Conservation (phyloP, 1,140 invertebrate genomes). For the Helicoverpa zea region DNA sequence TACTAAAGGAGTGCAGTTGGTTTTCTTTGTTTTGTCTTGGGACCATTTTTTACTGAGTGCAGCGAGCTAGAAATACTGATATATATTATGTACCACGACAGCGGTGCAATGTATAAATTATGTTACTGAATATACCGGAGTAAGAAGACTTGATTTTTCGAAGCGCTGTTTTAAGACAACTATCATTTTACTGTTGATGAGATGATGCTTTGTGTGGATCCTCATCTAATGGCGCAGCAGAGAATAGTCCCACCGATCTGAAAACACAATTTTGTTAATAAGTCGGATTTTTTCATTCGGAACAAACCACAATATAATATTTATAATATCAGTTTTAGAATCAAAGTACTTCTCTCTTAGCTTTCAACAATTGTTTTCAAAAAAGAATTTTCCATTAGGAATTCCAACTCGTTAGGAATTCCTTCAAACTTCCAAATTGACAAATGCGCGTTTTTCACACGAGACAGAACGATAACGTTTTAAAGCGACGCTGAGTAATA, state of each 20-base stretch:
- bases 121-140: neutral
- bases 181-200: too few relatives aligned
- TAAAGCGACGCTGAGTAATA: conserved; percentile 75
- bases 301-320: too few relatives aligned
- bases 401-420: conserved; percentile 35
- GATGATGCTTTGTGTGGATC: too few relatives aligned
- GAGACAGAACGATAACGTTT: conserved; percentile 74
- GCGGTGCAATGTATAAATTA: neutral
- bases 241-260: too few relatives aligned
- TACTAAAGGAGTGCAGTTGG: conserved; percentile 25
- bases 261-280: too few relatives aligned
- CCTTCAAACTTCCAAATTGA: conserved; percentile 57
- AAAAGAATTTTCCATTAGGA: conserved; percentile 9
- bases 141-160: too few relatives aligned
- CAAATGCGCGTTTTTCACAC: conserved; percentile 72
- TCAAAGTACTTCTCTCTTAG: neutral
- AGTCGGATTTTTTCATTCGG: too few relatives aligned
- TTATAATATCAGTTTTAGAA: too few relatives aligned
- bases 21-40: conserved; percentile 28
- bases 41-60: conserved; percentile 29
- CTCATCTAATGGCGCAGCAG: too few relatives aligned
- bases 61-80: neutral
- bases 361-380: neutral
- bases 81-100: neutral
- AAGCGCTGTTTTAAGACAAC: too few relatives aligned